Evolutionary conservation across 2,797 vertebrate genomes (phyloP).

Genomic region (Acanthurus leucopareius): DNA sequence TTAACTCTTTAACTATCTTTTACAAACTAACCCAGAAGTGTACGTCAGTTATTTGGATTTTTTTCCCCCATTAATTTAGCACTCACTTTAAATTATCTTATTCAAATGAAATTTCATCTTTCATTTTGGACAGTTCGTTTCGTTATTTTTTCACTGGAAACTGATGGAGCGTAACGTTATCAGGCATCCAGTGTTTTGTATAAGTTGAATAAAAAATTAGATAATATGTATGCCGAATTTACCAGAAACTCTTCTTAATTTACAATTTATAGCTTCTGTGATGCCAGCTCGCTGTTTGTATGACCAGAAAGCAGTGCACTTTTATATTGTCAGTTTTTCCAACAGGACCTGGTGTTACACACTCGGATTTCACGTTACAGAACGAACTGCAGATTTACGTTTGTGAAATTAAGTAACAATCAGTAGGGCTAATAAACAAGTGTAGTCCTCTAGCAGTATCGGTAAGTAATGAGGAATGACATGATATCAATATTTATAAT

Average conservation of each 20-base stretch:
- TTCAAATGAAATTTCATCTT: not conserved
- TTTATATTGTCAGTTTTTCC: not conserved
- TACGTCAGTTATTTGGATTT: fast-evolving
- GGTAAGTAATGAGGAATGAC: fast-evolving
- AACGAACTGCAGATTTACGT: not conserved
- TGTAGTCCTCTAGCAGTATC: not conserved
- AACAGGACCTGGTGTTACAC: not conserved
- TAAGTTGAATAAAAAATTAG: fast-evolving
- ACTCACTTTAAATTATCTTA: not conserved
- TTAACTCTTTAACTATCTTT: too few relatives aligned
- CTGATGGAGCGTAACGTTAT: not conserved
- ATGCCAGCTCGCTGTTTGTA: not conserved
- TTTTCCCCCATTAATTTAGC: not conserved
- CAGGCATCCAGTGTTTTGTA: not conserved
- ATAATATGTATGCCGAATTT: slow-evolving; percentile 5
- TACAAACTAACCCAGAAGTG: not conserved
- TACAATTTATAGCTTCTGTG: not conserved
- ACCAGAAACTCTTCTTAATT: fast-evolving
- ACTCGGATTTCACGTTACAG: not conserved
- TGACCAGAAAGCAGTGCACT: not conserved
- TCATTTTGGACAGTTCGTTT: not conserved
- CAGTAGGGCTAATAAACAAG: fast-evolving
- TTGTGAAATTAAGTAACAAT: not conserved
- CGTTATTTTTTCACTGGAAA: too few relatives aligned
- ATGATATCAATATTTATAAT: not conserved